Percentiles rank a stretch among this genome's conserved stretches.
Evolutionary conservation across 2,888 invertebrate genomes (phyloP).

Genomic region (Leucoma salicis): DNA sequence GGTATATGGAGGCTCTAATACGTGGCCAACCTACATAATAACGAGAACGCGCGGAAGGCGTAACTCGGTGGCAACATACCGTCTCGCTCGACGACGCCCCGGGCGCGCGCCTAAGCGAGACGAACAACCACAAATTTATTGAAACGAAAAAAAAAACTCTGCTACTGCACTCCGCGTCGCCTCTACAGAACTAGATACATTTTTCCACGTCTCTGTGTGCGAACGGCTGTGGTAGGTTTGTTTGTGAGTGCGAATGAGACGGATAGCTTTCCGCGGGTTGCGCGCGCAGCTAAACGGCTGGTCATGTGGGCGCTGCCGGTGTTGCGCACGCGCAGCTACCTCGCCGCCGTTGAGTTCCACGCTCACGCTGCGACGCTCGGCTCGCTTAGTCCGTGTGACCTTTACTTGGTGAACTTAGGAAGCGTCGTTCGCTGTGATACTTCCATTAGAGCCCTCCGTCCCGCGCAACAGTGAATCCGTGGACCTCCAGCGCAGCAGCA

Average conservation of each 20-base stretch:
- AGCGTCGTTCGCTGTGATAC: slow-evolving; percentile 78
- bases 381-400: slow-evolving; percentile 78
- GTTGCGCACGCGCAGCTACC: slow-evolving; percentile 79
- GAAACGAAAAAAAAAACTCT: slow-evolving; percentile 75
- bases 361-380: slow-evolving; percentile 74
- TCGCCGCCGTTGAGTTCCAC: slow-evolving; percentile 74
- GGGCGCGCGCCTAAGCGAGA: slow-evolving; percentile 77
- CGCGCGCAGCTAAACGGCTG: slow-evolving; percentile 69
- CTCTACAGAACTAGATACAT: slow-evolving; percentile 81
- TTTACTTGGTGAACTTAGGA: slow-evolving; percentile 81
- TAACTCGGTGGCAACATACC: slow-evolving; percentile 77
- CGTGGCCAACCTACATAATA: slow-evolving; percentile 78
- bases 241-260: slow-evolving; percentile 53
- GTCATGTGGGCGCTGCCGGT: slow-evolving; percentile 81
- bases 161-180: slow-evolving; percentile 81
- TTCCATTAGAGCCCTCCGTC: slow-evolving; percentile 75
- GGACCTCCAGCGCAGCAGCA: slow-evolving; percentile 60
- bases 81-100: slow-evolving; percentile 71
- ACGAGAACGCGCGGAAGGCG: slow-evolving; percentile 80
- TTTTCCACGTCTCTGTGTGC: slow-evolving; percentile 72
- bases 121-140: slow-evolving; percentile 81
- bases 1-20: slow-evolving; percentile 74
- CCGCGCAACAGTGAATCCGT: slow-evolving; percentile 56
- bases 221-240: slow-evolving; percentile 43
- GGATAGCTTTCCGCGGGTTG: slow-evolving; percentile 43